Evolutionary conservation across 2,888 invertebrate species (phyloP).

Genomic region (Drosophila bunnanda): DNA sequence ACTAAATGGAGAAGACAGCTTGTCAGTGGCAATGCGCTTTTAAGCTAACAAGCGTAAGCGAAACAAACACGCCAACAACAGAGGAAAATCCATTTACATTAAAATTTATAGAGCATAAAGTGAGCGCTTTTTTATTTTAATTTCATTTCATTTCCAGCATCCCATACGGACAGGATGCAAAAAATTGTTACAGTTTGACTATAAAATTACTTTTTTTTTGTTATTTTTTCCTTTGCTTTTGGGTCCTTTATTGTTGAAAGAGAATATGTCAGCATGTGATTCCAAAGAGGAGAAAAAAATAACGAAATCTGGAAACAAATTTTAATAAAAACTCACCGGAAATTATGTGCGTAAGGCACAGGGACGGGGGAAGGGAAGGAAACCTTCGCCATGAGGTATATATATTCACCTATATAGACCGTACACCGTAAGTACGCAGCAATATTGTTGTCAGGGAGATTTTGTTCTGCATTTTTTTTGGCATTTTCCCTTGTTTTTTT

Average conservation of each 20-base stretch:
- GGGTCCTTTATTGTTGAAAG: conserved; percentile 55
- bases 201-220: conserved; percentile 70
- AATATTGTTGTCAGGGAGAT: conserved; percentile 62
- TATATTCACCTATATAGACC: conserved; percentile 42
- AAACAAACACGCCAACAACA: conserved; percentile 48
- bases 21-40: conserved; percentile 76
- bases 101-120: conserved; percentile 82
- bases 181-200: conserved; percentile 75
- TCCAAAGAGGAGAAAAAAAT: conserved; percentile 37
- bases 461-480: conserved; percentile 45
- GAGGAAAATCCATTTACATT: conserved; percentile 78
- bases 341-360: conserved; percentile 70
- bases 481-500: conserved; percentile 54
- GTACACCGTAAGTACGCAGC: conserved; percentile 55
- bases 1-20: conserved; percentile 74
- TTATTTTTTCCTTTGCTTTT: conserved; percentile 15
- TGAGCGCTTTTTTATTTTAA: conserved; percentile 73
- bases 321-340: conserved; percentile 67
- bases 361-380: conserved; percentile 27
- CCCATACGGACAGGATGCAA: conserved; percentile 43
- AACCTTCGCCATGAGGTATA: conserved; percentile 27
- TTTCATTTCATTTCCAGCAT: conserved; percentile 66
- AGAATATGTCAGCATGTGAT: conserved; percentile 80
- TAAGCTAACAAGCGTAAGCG: conserved; percentile 73
- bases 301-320: conserved; percentile 45